These are phyloP conservation scores for Phoebastria nigripes DNA, from an alignment of 2,797 vertebrate species.

Conservation along the genomic window DNA sequence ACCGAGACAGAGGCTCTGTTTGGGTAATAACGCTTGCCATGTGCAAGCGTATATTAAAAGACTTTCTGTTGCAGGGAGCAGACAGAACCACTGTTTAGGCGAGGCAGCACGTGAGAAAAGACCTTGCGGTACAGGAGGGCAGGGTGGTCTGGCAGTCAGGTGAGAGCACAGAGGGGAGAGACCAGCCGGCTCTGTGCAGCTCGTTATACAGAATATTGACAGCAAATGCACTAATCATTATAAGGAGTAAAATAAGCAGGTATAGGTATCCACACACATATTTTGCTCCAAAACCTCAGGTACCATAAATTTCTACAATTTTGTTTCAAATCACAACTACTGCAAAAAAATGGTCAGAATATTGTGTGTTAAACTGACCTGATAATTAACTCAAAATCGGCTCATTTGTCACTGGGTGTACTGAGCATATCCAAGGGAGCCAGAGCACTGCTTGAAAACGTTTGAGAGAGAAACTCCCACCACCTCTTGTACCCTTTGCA, in stretches of 20 bases:
- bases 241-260: background rate
- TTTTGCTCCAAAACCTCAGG: background rate
- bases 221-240: background rate
- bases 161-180: background rate
- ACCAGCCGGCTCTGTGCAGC: background rate
- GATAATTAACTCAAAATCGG: slow-evolving; percentile 10
- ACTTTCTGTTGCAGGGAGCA: background rate
- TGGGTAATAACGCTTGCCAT: background rate
- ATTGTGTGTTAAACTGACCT: slow-evolving; percentile 32
- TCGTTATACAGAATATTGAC: background rate
- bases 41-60: background rate
- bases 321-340: slow-evolving; percentile 36
- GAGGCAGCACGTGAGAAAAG: background rate
- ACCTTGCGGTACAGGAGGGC: background rate
- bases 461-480: slow-evolving; percentile 4
- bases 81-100: background rate
- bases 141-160: background rate
- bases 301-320: background rate
- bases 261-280: background rate
- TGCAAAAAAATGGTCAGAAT: slow-evolving; percentile 11
- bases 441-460: background rate
- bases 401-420: background rate
- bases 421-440: background rate
- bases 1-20: background rate
- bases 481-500: background rate